Base-by-base conservation (phyloP, 2,113 vertebrate genomes). In the Saiga tatarica region DNA sequence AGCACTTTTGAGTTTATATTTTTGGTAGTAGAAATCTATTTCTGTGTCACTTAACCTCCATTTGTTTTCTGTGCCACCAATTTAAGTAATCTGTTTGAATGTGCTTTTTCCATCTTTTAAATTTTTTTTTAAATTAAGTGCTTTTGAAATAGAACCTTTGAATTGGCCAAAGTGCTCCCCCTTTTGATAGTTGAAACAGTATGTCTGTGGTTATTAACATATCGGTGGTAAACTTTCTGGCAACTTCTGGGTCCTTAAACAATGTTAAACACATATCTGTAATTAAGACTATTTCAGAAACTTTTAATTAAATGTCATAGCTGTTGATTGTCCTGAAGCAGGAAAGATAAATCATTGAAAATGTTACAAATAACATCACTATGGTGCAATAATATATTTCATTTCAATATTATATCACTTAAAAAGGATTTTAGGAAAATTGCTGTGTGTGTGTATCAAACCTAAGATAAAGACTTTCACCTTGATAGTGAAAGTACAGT, bases 281-380 rank as follows among this genome's bases (percentile, higher is more conserved):
- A 30, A 89, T 62, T 45, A 76, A 98, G 78, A 12, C 16, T 7
- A 55, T 25, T 55, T n/a, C 87, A 14, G 7, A 79, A 57, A 87
- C 84, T 94, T 86, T 67, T 71, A 60, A 91, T 95, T 3, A 87
- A 88, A 23, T 86, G 15, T n/a, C 92, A 67, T 4, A 96, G 55
- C 91, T 96, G 17, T 30, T 1, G 2, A 47, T 94, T 33, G n/a
- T 92, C 19, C 60, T 89, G 92, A 95, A 9, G 14, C 23, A 97
- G 39, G 47, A 97, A 90, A 97, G 10, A 55, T 84, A 96, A 95
- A 96, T 97, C 5, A 78, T 30, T 78, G 25, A 85, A 88, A 88
- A n/a, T 78, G 0, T 71, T 86, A 62, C 10, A 92, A 82, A 85
- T 64, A 60, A 92, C 2, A 96, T 30, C 87, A 79, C 21, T 97